Base-by-base conservation (phyloP, 2,888 invertebrate genomes). In the Tanypteryx hageni region DNA sequence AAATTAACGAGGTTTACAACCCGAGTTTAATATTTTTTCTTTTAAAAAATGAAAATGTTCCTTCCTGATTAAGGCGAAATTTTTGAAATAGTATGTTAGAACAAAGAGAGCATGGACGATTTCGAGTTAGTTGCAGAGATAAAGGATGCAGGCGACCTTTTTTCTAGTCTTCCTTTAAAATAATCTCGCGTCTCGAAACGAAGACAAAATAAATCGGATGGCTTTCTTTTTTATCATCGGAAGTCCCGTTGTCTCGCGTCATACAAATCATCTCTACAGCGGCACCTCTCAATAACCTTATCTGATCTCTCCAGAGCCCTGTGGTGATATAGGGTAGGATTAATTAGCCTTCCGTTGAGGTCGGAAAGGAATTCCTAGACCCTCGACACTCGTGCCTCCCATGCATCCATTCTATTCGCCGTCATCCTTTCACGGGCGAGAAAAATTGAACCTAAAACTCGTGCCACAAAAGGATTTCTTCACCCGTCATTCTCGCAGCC, bases 341-440 rank as follows among this genome's bases (percentile, higher is more conserved):
- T 83, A 83, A 83, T 83, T 83, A 83, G 83, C 56, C 83, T 56
- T 57, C 83, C 83, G 44, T 83, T 57, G 57, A 57, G 83, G 83
- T 57, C 56, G 56, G 83, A n/a, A n/a, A n/a, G 57, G 14, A 57
- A 83, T 57, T 83, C 44, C 83, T 57, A 16, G 56, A 18, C 57
- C 83, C 10, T 16, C 2, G 2, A 64, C 16, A 14, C 64, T 16
- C 64, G 3, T 18, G 7, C 18, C 22, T 18, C 22, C 22, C n/a
- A 22, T 27, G n/a, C 22, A 22, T 76, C 18, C n/a, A n/a, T 27
- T 82, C 82, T 10, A 44, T 10, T 18, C 4, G 57, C 10, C 83
- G n/a, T 18, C 44, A 44, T 44, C 44, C 44, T 44, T 44, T 44
- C 44, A 44, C 44, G 44, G 44, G 44, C 56, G 83, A 57, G 56